Base-by-base conservation (phyloP, 2,797 vertebrate genomes). In the Avahi laniger region DNA sequence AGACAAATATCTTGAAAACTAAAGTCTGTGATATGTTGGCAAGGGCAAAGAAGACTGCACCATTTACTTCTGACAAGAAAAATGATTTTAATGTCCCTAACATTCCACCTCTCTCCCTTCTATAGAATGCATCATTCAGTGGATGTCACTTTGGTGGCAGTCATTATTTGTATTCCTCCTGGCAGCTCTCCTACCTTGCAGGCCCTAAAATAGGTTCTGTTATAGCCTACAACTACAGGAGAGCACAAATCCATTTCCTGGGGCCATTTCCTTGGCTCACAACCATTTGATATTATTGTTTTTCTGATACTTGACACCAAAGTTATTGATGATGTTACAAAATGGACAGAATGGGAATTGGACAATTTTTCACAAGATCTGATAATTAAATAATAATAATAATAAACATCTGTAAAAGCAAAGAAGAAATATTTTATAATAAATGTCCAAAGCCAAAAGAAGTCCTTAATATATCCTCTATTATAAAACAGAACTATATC, bases 61-160 rank as follows among this genome's bases (percentile, higher is more conserved):
- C n/a, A 35, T 72, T 97, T 93, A 95, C 46, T 96, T 81, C 72
- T 85, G 90, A 97, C 93, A 97, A 94, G 75, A 98, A 95, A 79
- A 96, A 94, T 41, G 52, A 85, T 95, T 97, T 83, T 2, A 52
- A 79, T 88, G 75, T 89, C 72, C 78, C 83, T 76, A 2, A n/a
- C 35, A 41, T 48, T 84, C 3, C 4, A 79, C 69, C 28, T n/a
- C 87, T 52, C 46, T 94, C 89, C 76, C 67, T 93, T 43, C 73
- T 72, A 24, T 9, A 4, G 1, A 97, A 73, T 43, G 41, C 50
- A 89, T 97, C 85, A 54, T 96, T 94, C 96, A 94, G 0, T 2
- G 13, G 0, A 8, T 95, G 84, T 79, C 95, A 95, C 73, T 63
- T 92, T 28, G 78, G 73, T 0, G 0, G 91, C 61, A 92, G 46